Conservation (phyloP, 2,113 vertebrate genomes). For the Mus spicilegus region DNA sequence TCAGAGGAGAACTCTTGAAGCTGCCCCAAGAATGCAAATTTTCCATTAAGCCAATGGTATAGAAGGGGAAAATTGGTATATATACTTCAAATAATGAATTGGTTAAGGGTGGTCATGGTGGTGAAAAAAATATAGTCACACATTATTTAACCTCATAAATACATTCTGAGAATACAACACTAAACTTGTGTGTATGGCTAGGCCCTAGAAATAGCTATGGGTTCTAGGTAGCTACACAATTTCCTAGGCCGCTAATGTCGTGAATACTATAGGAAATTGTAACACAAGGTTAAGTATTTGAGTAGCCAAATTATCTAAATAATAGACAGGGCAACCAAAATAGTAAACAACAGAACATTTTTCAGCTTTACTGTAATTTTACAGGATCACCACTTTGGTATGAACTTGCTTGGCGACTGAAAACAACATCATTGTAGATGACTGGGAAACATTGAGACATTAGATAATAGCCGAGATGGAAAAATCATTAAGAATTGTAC, state of each 20-base stretch:
- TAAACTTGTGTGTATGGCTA: background rate
- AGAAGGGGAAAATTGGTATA: accelerated
- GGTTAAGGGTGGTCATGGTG: background rate
- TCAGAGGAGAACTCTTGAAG: background rate
- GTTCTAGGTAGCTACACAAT: background rate
- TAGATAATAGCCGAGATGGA: background rate
- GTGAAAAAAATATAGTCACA: background rate
- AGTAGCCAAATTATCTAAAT: background rate
- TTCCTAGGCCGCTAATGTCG: background rate
- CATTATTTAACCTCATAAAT: background rate
- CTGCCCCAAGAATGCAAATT: too few species aligned
- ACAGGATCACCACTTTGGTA: background rate
- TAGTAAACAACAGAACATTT: too few species aligned
- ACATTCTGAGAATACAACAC: background rate
- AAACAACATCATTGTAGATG: background rate
- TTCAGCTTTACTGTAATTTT: background rate
- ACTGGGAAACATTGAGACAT: background rate
- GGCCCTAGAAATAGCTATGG: background rate
- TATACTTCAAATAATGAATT: too few species aligned
- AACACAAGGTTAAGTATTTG: background rate
- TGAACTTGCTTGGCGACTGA: background rate
- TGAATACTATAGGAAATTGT: background rate
- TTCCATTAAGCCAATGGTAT: background rate
- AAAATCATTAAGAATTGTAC: background rate
- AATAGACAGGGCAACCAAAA: background rate